Evolutionary conservation across 2,797 vertebrate species (phyloP).

Genomic region (Pogoniulus pusillus): DNA sequence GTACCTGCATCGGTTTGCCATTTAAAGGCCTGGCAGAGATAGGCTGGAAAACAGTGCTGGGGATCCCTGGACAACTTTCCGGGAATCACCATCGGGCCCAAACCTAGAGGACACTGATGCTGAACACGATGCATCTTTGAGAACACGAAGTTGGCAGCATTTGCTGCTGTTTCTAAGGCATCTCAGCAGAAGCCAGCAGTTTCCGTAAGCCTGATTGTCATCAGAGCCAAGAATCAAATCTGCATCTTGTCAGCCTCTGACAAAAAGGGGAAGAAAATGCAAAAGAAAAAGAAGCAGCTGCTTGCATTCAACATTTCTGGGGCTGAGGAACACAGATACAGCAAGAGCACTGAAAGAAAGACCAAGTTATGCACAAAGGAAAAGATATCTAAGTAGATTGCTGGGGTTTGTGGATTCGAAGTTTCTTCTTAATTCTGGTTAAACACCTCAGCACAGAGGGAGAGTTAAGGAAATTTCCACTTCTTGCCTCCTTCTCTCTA

Average conservation of each 20-base stretch:
- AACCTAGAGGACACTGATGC: not conserved
- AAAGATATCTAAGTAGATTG: not conserved
- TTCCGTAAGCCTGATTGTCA: not conserved
- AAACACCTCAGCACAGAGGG: not conserved
- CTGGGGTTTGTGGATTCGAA: not conserved
- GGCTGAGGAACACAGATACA: not conserved
- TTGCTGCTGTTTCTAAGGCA: not conserved
- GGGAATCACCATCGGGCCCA: not conserved
- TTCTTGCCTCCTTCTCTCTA: not conserved
- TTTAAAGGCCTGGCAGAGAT: not conserved
- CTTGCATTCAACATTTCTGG: not conserved
- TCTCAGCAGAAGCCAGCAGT: not conserved
- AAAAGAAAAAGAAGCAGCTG: not conserved
- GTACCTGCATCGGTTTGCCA: not conserved
- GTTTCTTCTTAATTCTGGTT: not conserved
- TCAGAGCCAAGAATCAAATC: constrained; percentile 19
- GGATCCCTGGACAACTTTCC: not conserved
- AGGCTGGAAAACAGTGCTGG: not conserved
- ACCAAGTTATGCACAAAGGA: not conserved
- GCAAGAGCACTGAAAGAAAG: not conserved
- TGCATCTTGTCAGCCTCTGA: constrained; percentile 14
- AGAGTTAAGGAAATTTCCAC: not conserved
- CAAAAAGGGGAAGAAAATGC: not conserved
- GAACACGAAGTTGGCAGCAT: not conserved
- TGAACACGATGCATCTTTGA: not conserved